Conservation (phyloP, 2,888 invertebrate genomes). For the Microctonus brassicae region DNA sequence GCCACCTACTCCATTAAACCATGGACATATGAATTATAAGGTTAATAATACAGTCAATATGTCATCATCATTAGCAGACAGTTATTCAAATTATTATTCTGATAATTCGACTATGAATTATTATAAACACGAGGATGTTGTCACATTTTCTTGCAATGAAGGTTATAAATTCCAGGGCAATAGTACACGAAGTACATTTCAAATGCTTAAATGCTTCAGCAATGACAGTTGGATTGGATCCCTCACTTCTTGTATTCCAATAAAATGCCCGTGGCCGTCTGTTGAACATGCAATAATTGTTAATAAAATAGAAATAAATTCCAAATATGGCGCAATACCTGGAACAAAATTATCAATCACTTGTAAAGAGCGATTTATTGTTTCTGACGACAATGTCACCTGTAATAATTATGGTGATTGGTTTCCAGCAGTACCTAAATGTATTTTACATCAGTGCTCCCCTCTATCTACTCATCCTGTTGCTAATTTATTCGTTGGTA, state of each 20-base stretch:
- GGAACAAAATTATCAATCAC: constrained; percentile 48
- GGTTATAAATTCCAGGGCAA: constrained; percentile 56
- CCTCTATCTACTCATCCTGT: constrained; percentile 45
- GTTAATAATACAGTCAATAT: not conserved
- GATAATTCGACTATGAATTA: constrained; percentile 36
- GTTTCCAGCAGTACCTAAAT: constrained; percentile 73
- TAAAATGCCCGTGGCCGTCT: constrained; percentile 51
- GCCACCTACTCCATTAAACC: constrained; percentile 54
- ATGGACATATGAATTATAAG: constrained; percentile 46
- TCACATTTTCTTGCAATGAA: constrained; percentile 51
- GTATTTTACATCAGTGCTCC: constrained; percentile 64
- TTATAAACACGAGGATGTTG: constrained; percentile 47
- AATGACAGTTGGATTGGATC: constrained; percentile 77
- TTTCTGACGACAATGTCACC: constrained; percentile 71
- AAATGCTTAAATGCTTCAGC: constrained; percentile 70
- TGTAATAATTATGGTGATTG: constrained; percentile 76
- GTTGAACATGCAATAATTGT: constrained; percentile 47
- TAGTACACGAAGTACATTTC: constrained; percentile 48
- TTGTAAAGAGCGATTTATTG: constrained; percentile 74
- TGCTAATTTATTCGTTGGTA: constrained; percentile 38
- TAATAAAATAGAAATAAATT: constrained; percentile 16
- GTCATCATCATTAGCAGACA: not conserved
- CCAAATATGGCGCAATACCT: constrained; percentile 39
- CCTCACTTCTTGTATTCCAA: constrained; percentile 71
- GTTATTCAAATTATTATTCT: too few relatives aligned